These are phyloP conservation scores for Prionace glauca DNA, from an alignment of 2,797 vertebrate species.

Conservation along the genomic window DNA sequence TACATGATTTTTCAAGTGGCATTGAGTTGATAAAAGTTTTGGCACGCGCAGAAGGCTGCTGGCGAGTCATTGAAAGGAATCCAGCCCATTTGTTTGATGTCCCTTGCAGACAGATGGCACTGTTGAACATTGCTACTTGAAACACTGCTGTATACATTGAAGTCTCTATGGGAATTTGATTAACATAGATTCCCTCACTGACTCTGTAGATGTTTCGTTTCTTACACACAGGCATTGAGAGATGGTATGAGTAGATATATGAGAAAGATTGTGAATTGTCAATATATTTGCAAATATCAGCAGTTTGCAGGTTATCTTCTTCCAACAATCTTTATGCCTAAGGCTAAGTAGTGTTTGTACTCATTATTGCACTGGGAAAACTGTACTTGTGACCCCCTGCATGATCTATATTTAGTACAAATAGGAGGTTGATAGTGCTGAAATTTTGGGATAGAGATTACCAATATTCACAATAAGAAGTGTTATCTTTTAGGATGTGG, in stretches of 20 bases:
- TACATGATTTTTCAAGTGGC: neutral
- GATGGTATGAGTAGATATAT: neutral
- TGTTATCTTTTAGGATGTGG: neutral
- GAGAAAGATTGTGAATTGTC: neutral
- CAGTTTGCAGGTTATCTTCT: neutral
- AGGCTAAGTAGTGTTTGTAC: neutral
- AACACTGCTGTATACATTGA: neutral
- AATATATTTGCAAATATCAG: neutral
- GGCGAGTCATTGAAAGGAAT: neutral
- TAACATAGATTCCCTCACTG: neutral
- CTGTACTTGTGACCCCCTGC: neutral
- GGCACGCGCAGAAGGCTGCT: neutral
- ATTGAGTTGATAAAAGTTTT: neutral
- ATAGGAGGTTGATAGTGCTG: neutral
- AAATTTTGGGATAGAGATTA: neutral
- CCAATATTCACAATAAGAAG: neutral
- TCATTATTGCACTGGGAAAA: neutral
- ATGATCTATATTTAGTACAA: neutral
- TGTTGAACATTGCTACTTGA: neutral
- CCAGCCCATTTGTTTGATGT: neutral
- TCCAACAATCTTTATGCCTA: neutral
- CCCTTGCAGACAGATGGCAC: neutral
- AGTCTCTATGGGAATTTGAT: neutral
- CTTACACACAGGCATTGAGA: neutral
- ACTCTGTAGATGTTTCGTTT: neutral